Conservation (phyloP, 2,113 vertebrate species). For the Anser cygnoides region DNA sequence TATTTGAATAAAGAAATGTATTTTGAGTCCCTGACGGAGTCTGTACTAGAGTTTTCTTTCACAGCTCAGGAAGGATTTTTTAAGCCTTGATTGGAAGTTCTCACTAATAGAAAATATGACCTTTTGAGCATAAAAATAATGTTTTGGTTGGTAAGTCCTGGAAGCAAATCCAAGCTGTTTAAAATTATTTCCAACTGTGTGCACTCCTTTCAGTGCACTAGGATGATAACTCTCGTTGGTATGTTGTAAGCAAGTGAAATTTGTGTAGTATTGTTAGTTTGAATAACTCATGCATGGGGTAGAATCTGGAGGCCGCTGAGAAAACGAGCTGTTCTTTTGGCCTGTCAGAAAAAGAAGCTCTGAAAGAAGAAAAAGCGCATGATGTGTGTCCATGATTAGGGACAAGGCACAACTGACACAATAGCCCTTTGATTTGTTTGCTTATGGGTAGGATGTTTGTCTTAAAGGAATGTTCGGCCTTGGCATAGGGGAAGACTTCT, state of each 20-base stretch:
- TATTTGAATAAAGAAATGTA: background rate
- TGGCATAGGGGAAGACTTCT: background rate
- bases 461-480: background rate
- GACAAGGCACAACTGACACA: background rate
- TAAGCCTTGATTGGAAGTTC: background rate
- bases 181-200: background rate
- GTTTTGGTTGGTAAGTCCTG: background rate
- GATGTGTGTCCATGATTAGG: accelerated
- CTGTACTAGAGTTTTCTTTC: background rate
- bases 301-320: accelerated
- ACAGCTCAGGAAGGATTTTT: background rate
- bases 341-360: background rate
- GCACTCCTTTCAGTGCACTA: background rate
- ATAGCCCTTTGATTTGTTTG: background rate
- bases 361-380: background rate
- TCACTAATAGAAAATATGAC: background rate
- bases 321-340: background rate
- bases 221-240: background rate
- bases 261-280: background rate
- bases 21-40: background rate
- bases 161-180: background rate
- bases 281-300: accelerated
- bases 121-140: background rate
- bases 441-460: background rate
- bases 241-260: background rate